These are phyloP conservation scores for Chaetops frenatus DNA, from an alignment of 2,113 vertebrate genomes.

Conservation along the genomic window DNA sequence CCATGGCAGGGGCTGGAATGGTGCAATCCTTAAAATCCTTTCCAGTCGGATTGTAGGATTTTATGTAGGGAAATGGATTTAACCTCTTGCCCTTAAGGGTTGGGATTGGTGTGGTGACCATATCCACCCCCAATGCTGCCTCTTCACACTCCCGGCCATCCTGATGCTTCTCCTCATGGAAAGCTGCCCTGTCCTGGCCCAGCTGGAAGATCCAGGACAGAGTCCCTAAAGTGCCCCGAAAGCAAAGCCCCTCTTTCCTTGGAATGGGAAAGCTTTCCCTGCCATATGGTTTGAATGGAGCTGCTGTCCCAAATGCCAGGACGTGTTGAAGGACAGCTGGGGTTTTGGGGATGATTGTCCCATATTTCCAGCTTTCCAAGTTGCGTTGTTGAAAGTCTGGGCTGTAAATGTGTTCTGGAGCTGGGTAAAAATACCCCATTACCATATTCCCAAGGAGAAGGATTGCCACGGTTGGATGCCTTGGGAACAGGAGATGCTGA, in stretches of 20 bases:
- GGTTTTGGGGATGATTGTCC: background rate
- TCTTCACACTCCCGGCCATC: rapidly evolving
- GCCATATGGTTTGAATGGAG: constrained; percentile 63
- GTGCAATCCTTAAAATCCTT: background rate
- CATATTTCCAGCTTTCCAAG: constrained; percentile 13
- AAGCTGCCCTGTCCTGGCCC: background rate
- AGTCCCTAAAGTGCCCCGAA: rapidly evolving
- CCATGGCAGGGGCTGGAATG: background rate
- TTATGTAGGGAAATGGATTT: rapidly evolving
- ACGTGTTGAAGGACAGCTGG: constrained; percentile 54
- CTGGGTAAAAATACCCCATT: constrained; percentile 69
- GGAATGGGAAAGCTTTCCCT: constrained; percentile 14
- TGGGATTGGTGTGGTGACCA: background rate
- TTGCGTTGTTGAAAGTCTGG: constrained; percentile 34
- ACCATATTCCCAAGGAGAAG: constrained; percentile 67
- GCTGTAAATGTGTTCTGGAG: constrained; percentile 64
- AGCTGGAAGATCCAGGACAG: background rate
- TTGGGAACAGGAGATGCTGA: constrained; percentile 64
- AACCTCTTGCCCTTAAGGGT: rapidly evolving
- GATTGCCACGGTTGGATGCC: constrained; percentile 56
- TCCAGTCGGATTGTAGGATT: rapidly evolving
- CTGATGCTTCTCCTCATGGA: rapidly evolving
- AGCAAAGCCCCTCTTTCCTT: background rate
- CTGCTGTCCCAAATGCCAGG: constrained; percentile 57
- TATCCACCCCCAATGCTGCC: background rate